phyloP scores from a whole-genome alignment of 2,113 vertebrate genomes.

The Microtus pennsylvanicus region DNA sequence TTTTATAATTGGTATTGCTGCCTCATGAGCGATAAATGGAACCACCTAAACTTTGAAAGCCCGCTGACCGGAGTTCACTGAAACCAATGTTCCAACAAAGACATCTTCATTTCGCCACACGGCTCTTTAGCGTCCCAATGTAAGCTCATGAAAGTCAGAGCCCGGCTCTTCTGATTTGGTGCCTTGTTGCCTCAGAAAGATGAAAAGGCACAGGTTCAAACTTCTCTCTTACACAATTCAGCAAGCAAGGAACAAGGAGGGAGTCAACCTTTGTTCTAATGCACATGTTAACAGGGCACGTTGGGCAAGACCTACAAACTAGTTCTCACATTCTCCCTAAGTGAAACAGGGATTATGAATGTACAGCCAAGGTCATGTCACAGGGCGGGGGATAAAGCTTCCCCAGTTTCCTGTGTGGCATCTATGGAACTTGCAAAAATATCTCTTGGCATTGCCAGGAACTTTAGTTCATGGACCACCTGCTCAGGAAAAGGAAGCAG shows the following conservation, averaged over 20 bases:
- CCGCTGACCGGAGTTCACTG: neutral
- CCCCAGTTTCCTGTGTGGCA: conserved; percentile 48
- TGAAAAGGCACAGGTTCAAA: neutral
- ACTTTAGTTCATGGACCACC: neutral
- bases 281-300: conserved; percentile 10
- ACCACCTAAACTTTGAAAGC: neutral
- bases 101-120: neutral
- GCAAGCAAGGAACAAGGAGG: neutral
- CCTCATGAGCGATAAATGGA: neutral
- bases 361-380: neutral
- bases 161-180: neutral
- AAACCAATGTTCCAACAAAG: neutral
- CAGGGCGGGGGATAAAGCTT: conserved; percentile 34
- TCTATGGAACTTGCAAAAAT: conserved; percentile 50
- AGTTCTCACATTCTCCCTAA: neutral
- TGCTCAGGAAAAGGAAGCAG: neutral
- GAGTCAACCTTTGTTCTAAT: conserved; percentile 53
- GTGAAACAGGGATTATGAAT: neutral
- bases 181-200: neutral
- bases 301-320: neutral
- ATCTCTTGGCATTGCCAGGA: conserved; percentile 51
- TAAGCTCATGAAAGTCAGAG: neutral
- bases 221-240: neutral
- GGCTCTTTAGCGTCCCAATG: neutral
- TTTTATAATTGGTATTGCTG: neutral